Conservation (phyloP, 1,140 invertebrate species). For the Andricus grossulariae region DNA sequence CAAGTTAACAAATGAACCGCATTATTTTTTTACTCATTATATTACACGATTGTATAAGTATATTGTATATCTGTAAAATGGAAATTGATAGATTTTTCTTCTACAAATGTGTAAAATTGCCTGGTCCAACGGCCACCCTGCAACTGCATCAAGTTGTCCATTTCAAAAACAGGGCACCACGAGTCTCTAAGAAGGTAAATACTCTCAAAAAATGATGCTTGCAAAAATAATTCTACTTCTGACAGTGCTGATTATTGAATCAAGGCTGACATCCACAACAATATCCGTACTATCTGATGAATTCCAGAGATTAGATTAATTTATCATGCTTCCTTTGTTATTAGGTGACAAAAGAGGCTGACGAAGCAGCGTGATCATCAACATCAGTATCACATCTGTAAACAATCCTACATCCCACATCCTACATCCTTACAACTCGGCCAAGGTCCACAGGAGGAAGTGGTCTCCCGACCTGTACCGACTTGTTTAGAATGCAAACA, state of each 20-base stretch:
- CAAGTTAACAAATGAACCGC: too few species aligned
- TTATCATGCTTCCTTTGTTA: constrained; percentile 5
- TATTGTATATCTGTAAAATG: too few species aligned
- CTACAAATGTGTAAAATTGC: too few species aligned
- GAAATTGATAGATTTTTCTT: too few species aligned
- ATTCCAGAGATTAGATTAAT: constrained; percentile 2
- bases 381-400: constrained; percentile 16
- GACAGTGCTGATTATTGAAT: neutral
- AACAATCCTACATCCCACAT: constrained; percentile 1
- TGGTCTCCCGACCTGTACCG: neutral
- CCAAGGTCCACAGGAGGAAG: constrained; percentile 51
- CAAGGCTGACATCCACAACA: too few species aligned
- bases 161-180: too few species aligned
- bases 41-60: too few species aligned
- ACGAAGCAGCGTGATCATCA: neutral
- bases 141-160: too few species aligned
- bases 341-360: neutral
- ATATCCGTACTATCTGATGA: neutral
- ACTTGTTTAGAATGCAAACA: neutral
- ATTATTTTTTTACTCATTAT: too few species aligned
- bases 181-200: too few species aligned
- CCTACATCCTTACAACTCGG: constrained; percentile 47
- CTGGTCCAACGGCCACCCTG: too few species aligned
- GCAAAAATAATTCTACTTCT: neutral
- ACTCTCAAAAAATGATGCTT: neutral